phyloP scores from a whole-genome alignment of 2,888 invertebrate genomes.

The Teleiodes luculella region DNA sequence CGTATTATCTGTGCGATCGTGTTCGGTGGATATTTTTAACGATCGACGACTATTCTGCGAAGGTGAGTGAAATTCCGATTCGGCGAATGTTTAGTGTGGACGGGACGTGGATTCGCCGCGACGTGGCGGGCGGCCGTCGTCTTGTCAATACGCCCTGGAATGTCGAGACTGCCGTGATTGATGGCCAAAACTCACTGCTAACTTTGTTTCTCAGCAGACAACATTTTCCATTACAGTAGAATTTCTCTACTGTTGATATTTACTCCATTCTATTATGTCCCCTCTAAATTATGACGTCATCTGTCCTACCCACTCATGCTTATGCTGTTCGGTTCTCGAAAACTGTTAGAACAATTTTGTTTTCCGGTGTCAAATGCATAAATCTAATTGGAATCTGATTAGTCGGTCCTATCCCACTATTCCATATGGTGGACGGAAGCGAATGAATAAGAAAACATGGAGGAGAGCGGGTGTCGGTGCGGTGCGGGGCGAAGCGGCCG shows the following conservation, averaged over 20 bases:
- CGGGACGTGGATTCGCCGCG: constrained; percentile 50
- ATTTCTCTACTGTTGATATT: constrained; percentile 14
- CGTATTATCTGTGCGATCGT: constrained; percentile 75
- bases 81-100: constrained; percentile 41
- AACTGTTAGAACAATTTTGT: constrained; percentile 13
- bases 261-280: constrained; percentile 8
- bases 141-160: constrained; percentile 48
- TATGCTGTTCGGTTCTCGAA: constrained; percentile 23
- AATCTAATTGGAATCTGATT: constrained; percentile 52
- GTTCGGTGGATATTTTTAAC: constrained; percentile 73
- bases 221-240: neutral
- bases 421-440: constrained; percentile 70
- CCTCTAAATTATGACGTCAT: constrained; percentile 43
- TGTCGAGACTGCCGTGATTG: constrained; percentile 38
- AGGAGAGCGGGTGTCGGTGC: constrained; percentile 55
- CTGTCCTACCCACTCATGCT: constrained; percentile 19
- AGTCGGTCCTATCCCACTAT: constrained; percentile 61
- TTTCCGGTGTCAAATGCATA: constrained; percentile 12
- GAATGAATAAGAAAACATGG: constrained; percentile 69
- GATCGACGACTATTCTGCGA: constrained; percentile 56
- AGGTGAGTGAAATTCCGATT: constrained; percentile 63
- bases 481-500: constrained; percentile 31
- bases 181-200: constrained; percentile 26
- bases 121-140: constrained; percentile 55
- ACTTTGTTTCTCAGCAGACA: neutral